These are phyloP conservation scores for Nemoura dubitans DNA, from an alignment of 2,888 invertebrate genomes.

Conservation along the genomic window DNA sequence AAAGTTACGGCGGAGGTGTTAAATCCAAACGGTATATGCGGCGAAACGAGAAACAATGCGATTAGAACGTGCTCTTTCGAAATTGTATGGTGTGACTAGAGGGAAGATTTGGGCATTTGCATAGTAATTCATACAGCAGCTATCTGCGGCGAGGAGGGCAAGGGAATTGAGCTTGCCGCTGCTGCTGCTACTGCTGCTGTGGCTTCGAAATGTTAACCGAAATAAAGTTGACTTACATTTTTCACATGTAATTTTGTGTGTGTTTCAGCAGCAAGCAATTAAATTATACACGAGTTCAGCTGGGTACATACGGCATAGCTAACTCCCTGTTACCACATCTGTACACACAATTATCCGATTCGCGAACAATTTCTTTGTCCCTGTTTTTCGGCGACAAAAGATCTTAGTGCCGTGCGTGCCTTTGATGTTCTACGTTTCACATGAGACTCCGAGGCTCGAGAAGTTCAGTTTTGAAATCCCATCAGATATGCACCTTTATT, in stretches of 20 bases:
- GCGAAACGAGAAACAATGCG: neutral
- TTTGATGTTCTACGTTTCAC: neutral
- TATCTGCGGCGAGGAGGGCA: neutral
- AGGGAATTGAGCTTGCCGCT: neutral
- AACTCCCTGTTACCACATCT: neutral
- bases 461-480: neutral
- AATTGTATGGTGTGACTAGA: neutral
- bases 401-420: neutral
- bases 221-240: neutral
- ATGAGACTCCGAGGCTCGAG: neutral
- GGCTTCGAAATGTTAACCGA: neutral
- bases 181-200: too few species aligned
- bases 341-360: neutral
- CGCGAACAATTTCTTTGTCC: neutral
- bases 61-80: neutral
- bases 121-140: neutral
- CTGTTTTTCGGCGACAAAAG: neutral
- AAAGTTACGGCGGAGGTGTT: neutral
- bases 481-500: conserved; percentile 31
- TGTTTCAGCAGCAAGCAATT: neutral
- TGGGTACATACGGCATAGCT: too few species aligned
- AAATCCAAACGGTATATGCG: neutral
- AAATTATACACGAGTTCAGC: too few species aligned
- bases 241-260: neutral
- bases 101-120: neutral